Percentiles rank a stretch among this genome's conserved stretches.
Evolutionary conservation across 2,888 invertebrate species (phyloP).

Genomic region (Cryptocheilus praepositus): DNA sequence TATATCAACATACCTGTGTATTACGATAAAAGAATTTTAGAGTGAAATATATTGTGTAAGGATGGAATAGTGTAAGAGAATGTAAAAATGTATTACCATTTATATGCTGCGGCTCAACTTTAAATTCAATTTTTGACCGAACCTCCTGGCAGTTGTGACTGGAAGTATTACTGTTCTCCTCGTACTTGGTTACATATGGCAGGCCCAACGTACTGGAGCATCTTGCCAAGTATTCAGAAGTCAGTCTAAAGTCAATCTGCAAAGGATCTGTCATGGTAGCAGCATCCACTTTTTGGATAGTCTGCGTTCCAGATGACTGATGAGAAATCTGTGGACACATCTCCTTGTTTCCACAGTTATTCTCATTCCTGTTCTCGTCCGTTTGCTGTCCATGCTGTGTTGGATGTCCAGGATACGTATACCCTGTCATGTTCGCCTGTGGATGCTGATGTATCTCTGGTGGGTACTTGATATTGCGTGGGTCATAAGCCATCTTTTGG

Average conservation of each 20-base stretch:
- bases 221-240: slow-evolving; percentile 70
- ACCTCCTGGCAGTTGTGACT: slow-evolving; percentile 62
- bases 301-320: slow-evolving; percentile 67
- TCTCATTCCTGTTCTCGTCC: slow-evolving; percentile 71
- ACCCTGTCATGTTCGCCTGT: slow-evolving; percentile 53
- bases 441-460: slow-evolving; percentile 59
- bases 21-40: slow-evolving; percentile 9
- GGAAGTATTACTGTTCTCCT: slow-evolving; percentile 62
- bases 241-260: slow-evolving; percentile 70
- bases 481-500: slow-evolving; percentile 66
- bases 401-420: slow-evolving; percentile 58
- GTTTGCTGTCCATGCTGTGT: slow-evolving; percentile 57
- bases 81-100: slow-evolving; percentile 58
- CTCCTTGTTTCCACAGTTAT: slow-evolving; percentile 68
- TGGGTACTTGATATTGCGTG: slow-evolving; percentile 65
- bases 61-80: too few relatives aligned
- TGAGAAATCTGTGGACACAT: slow-evolving; percentile 57
- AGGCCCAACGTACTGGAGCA: slow-evolving; percentile 69
- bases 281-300: slow-evolving; percentile 70
- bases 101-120: slow-evolving; percentile 67
- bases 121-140: slow-evolving; percentile 66
- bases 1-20: slow-evolving; percentile 66
- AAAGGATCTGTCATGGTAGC: slow-evolving; percentile 73
- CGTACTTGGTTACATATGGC: slow-evolving; percentile 68
- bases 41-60: too few relatives aligned